Base-by-base conservation (phyloP, 2,113 vertebrate species). In the Dipodomys ordii region DNA sequence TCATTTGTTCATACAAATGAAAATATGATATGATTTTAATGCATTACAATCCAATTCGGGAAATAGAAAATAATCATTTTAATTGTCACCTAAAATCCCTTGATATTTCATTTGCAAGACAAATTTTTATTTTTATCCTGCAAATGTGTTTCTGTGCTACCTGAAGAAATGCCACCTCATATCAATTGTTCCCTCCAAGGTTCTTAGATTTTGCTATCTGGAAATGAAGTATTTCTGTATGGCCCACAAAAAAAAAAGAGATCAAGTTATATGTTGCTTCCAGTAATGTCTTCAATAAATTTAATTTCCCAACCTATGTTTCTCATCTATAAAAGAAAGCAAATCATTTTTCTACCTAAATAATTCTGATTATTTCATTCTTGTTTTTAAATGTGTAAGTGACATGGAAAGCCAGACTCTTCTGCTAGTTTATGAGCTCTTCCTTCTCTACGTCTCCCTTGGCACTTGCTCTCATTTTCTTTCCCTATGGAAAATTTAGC, bases 1-100 rank as follows among this genome's bases (percentile, higher is more conserved):
- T 93, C 46, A 71, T 95, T 91, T 94, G 79, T 86, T 83, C 90
- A 91, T 93, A 84, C 68, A 88, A 97, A 87, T 94, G 86, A 90
- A 95, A 96, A 90, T 88, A 77, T 39, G 15, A 62, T 88, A 30
- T 95, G 83, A 86, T 80, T 35, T 69, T 83, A 88, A 49, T 68
- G 76, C 88, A 88, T 96, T 53, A 77, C 74, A 83, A 57, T 57
- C 35, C 60, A 90, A 92, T 57, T 84, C 3, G 93, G 88, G 87
- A 91, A 92, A 77, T 27, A 83, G 74, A 92, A 81, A 88, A 39
- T 57, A 30, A 87, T 6, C 15, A 73, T 92, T 95, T 87, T 95
- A 94, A 87, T 79, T 85, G 49, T 2, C 39, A 87, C 85, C 91
- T 96, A 81, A 95, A 93, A 93, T 49, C 22, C 7, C 69, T 88